Conservation (phyloP, 2,113 vertebrate genomes). For the Microcebus ravelobensis region DNA sequence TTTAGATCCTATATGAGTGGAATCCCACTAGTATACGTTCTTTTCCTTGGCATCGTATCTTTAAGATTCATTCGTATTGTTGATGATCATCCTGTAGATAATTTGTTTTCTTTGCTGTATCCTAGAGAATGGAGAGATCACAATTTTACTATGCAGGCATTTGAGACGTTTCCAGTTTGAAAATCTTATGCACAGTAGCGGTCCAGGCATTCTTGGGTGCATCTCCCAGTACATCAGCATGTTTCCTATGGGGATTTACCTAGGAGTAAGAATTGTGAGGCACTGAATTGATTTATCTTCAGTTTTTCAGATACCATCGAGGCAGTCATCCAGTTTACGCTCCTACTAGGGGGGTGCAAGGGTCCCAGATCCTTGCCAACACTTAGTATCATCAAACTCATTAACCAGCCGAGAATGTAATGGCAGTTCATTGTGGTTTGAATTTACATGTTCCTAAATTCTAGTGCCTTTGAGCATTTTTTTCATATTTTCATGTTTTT, state of each 20-base stretch:
- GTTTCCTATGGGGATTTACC: background rate
- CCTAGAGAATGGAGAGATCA: background rate
- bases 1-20: background rate
- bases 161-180: background rate
- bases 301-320: background rate
- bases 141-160: fast-evolving
- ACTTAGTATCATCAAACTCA: background rate
- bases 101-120: background rate
- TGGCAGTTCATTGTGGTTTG: background rate
- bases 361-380: background rate
- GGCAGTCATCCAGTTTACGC: background rate
- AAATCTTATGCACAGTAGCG: background rate
- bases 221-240: fast-evolving
- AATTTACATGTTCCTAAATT: background rate
- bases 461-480: background rate
- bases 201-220: fast-evolving
- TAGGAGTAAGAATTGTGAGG: background rate
- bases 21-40: fast-evolving
- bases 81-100: no score
- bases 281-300: background rate
- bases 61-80: background rate
- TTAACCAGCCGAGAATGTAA: background rate
- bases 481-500: background rate
- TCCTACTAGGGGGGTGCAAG: background rate
- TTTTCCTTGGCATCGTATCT: background rate